Base-by-base conservation (phyloP, 2,797 vertebrate genomes). In the Pterois miles region DNA sequence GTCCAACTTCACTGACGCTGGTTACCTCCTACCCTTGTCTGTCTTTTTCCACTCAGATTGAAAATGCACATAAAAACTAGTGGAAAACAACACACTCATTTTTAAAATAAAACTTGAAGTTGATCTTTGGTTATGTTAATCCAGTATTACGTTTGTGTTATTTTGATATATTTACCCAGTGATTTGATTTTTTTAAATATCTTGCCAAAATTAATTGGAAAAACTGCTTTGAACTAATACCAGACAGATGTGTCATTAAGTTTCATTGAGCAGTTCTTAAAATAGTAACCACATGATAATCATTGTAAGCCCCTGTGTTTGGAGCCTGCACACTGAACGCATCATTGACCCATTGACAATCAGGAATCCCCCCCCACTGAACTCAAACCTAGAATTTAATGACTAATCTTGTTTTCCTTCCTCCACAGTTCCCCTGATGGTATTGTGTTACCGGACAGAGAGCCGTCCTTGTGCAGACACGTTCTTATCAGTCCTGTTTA, bases 401-500 rank as follows among this genome's bases (percentile, higher is more conserved):
- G 74, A 76, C 20, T 64, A 74, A 88, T 80, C 29, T 22, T 9
- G 0, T 67, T 62, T 74, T 76, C 63, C 67, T 81, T 75, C 77
- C 80, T 68, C 38, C 22, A 16, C 33, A n/a, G 33, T 1, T 83
- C 36, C 43, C 59, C 71, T 74, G 67, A 53, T 40, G 76, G 38
- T 12, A 29, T 65, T 75, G 22, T 62, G 48, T 75, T 62, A 25
- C 74, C 72, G 76, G 71, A 76, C 74, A 29, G 52, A 76, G 8
- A 71, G 53, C 54, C 74, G 84, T 71, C 85, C 80, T 87, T 86
- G 86, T 66, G 14, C 67, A 87, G 84, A 67, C 56, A 67, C 0
- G 13, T 56, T 76, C 77, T 91, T 94, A 95, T 94, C 93, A 74
- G 79, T 38, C 16, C n/a, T 91, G 87, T 92, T 92, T 92, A 82